Conservation (phyloP, 2,888 invertebrate species). For the Harpalus rubripes region DNA sequence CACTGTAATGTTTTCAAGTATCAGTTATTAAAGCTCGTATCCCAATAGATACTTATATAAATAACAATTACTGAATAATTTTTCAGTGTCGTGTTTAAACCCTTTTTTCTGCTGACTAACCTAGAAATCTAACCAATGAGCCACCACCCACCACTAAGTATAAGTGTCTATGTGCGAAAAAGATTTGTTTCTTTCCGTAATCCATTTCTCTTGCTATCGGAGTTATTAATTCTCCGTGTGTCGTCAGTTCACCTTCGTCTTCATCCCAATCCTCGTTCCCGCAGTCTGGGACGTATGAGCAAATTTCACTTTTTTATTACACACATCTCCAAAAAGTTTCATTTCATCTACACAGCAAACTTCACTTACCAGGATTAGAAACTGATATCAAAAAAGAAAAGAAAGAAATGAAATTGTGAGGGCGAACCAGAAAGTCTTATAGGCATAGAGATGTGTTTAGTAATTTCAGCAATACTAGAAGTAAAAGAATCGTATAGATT, state of each 20-base stretch:
- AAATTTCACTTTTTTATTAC: slow-evolving; percentile 8
- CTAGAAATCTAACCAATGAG: too few species aligned
- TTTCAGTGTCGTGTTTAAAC: too few species aligned
- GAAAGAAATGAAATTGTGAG: neutral
- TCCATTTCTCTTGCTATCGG: slow-evolving; percentile 39
- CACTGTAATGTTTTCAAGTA: too few species aligned
- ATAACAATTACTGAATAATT: too few species aligned
- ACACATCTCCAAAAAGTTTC: slow-evolving; percentile 4
- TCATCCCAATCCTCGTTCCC: slow-evolving; percentile 12
- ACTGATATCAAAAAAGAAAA: neutral
- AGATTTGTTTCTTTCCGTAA: slow-evolving; percentile 51
- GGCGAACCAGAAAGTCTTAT: neutral
- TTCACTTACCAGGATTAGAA: neutral
- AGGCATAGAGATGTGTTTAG: neutral
- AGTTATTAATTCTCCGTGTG: slow-evolving; percentile 48
- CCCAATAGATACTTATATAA: too few species aligned
- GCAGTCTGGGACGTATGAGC: neutral
- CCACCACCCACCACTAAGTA: too few species aligned
- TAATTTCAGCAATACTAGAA: neutral
- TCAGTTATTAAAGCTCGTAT: too few species aligned
- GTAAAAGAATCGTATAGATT: neutral
- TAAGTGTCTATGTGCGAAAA: neutral
- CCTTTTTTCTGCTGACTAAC: too few species aligned
- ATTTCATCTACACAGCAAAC: neutral
- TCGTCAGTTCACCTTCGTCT: slow-evolving; percentile 27